Base-by-base conservation (phyloP, 2,113 vertebrate species). In the Prunella himalayana region DNA sequence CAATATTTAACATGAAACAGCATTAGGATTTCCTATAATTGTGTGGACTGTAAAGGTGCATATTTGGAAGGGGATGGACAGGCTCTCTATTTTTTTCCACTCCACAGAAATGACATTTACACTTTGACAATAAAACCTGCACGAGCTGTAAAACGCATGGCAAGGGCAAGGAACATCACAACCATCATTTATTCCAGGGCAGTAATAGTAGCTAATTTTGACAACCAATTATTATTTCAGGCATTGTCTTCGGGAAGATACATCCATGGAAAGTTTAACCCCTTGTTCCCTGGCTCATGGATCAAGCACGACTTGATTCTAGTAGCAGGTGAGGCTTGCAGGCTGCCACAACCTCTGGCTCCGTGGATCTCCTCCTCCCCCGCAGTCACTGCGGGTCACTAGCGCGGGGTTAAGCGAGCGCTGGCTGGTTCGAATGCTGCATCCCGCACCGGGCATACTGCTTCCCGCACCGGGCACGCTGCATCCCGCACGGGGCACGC, bases 381-480 rank as follows among this genome's bases (percentile, higher is more conserved):
- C 27, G 24, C 45, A 2, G 33, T 10, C 31, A 0, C 35, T 19
- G 81, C 28, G 37, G 37, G 20, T 2, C 15, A 24, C 27, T 2
- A 11, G 11, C 9, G 3, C 2, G 11, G 8, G 4, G 6, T 25
- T 3, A 2, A 51, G 47, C 0, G 39, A 20, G 35, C 0, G 2
- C 41, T 2, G 49, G 7, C 11, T 3, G 63, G 5, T 13, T 3
- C 18, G 22, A 4, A 6, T 7, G 11, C 18, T 0, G 25, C 69
- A n/a, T 6, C 37, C 64, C 1, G 15, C 68, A 18, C 15, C 17
- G 37, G 37, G 37, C 37, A 37, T 9, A 9, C 37, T 37, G 37
- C 47, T 13, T 21, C 3, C 21, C 25, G 24, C 22, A 23, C 22
- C 47, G 45, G 45, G 45, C 45, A 23, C 22, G 6, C 45, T 47